Base-by-base conservation (phyloP, 2,113 vertebrate species). In the Ictalurus punctatus region DNA sequence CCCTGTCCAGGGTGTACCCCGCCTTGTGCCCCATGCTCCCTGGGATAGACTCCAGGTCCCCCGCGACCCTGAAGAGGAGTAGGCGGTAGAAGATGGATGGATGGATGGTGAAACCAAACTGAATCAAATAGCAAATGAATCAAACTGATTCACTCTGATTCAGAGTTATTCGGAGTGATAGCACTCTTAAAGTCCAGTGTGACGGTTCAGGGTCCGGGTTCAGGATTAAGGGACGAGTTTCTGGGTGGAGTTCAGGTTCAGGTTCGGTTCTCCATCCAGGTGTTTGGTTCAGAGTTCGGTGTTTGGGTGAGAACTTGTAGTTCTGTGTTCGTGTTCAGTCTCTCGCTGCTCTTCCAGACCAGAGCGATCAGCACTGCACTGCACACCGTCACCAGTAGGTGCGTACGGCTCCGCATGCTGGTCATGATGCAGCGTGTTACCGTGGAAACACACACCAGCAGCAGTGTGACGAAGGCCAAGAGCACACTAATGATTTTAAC, bases 401-500 rank as follows among this genome's bases (percentile, higher is more conserved):
- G 98, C 90, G 96, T 95, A 61, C 98, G 97, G 34, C 97, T 99
- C 94, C 97, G 97, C 96, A 97, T 96, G 91, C 99, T 94, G 0
- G 97, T 97, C 0, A 97, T 97, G 90, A 98, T 97, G 92, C 99
- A 99, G 95, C 96, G 98, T 94, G 97, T 98, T 1, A 96, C 95
- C 30, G 98, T 98, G 95, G 98, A 99, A 91, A 99, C 98, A 2
- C 98, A 99, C 92, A 99, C 98, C 92, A 99, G 96, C 92, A 99
- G 95, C 94, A 99, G 97, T 0, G 98, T 98, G 95, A 98, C 97
- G 90, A 99, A 96, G 34, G 98, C 98, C 92, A 99, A 95, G 95
- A 99, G 97, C 92, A 99, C 97, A 2, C 98, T 99, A 95, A 99
- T 99, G 96, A 97, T 97, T 93, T 99, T 98, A 89, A 97, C 98